Percentiles rank a stretch among this genome's conserved stretches.
phyloP scores from a whole-genome alignment of 2,888 invertebrate genomes.

The Nephrocerus scutellatus region DNA sequence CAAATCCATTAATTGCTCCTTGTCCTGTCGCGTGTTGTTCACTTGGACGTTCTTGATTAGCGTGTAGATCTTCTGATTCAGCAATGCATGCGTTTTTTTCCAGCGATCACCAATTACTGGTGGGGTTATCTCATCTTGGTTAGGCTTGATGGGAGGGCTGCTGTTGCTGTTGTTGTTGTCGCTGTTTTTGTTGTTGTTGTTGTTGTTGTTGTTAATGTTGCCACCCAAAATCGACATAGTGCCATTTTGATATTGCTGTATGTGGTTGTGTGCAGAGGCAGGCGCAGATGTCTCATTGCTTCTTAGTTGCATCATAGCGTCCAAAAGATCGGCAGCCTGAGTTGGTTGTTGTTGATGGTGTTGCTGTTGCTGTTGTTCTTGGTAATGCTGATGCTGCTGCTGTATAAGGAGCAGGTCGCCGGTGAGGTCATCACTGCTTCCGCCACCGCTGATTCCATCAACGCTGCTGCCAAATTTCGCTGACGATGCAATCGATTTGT shows the following conservation, averaged over 20 bases:
- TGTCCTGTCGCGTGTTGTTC: constrained; percentile 37
- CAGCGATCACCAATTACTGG: constrained; percentile 18
- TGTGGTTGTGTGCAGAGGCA: too few species aligned
- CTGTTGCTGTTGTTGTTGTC: too few species aligned
- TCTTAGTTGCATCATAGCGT: too few species aligned
- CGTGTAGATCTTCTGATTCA: constrained; percentile 22
- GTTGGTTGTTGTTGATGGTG: constrained; percentile 21
- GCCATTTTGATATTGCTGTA: too few species aligned
- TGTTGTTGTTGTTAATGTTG: constrained; percentile 9
- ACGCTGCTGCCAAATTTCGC: too few species aligned
- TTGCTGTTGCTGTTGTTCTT: constrained; percentile 31
- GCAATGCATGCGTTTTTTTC: constrained; percentile 14
- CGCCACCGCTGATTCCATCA: not conserved
- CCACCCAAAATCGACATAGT: constrained; percentile 18
- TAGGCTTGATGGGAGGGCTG: constrained; percentile 15
- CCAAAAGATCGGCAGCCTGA: constrained; percentile 44
- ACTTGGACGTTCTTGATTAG: constrained; percentile 24
- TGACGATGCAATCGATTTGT: too few species aligned
- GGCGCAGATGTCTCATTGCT: too few species aligned
- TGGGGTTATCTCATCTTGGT: too few species aligned
- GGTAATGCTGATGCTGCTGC: constrained; percentile 38
- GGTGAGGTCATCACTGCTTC: not conserved
- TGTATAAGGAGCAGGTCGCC: not conserved
- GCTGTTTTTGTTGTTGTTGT: too few species aligned
- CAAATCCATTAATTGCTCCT: constrained; percentile 34